These are phyloP conservation scores for Synergus itoensis DNA, from an alignment of 2,888 invertebrate species.

Conservation along the genomic window DNA sequence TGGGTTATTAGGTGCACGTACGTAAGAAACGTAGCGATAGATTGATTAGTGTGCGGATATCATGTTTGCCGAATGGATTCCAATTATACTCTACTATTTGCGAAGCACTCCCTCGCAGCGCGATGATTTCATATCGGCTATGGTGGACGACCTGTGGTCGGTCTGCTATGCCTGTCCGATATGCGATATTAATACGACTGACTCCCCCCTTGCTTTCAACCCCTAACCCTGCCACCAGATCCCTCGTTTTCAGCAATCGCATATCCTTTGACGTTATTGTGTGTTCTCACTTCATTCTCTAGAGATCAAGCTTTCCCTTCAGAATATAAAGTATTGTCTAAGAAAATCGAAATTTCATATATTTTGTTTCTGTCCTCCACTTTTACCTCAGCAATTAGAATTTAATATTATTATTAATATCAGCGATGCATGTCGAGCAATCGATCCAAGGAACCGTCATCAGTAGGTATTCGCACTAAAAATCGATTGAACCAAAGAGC, in stretches of 20 bases:
- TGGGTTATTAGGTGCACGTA: constrained; percentile 26
- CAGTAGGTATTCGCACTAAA: no score
- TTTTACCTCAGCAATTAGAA: no score
- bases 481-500: no score
- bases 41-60: constrained; percentile 72
- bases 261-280: constrained; percentile 57
- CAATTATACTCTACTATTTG: constrained; percentile 76
- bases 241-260: constrained; percentile 29
- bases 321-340: not conserved
- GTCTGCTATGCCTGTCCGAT: constrained; percentile 69
- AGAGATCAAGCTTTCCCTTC: constrained; percentile 28
- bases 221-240: constrained; percentile 15
- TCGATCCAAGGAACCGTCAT: no score
- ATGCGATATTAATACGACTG: constrained; percentile 76
- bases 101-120: constrained; percentile 73
- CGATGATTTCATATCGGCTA: constrained; percentile 72
- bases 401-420: no score
- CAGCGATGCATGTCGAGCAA: no score
- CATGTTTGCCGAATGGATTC: constrained; percentile 75
- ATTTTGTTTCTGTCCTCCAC: constrained; percentile 33
- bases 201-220: constrained; percentile 63
- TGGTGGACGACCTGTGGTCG: constrained; percentile 55
- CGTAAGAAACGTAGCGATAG: constrained; percentile 66
- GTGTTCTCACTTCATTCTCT: constrained; percentile 31
- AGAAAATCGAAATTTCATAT: constrained; percentile 34